Evolutionary conservation across 2,888 invertebrate species (phyloP).

Genomic region (Meiosimyza platycephala): DNA sequence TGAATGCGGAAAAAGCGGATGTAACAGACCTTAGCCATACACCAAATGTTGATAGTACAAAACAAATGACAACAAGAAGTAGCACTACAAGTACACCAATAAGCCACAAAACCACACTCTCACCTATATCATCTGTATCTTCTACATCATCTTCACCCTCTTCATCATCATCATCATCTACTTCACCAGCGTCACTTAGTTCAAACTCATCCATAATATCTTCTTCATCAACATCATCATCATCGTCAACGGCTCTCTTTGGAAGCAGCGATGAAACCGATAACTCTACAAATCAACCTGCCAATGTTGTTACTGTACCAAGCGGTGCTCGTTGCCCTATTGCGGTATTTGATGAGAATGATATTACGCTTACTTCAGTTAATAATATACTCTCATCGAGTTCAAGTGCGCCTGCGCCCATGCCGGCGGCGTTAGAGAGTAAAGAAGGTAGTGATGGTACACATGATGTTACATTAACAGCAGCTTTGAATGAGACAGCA

Average conservation of each 20-base stretch:
- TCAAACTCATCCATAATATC: slow-evolving; percentile 45
- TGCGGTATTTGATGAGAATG: slow-evolving; percentile 60
- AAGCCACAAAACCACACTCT: slow-evolving; percentile 31
- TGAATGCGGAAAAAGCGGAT: not conserved
- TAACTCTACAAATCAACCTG: slow-evolving; percentile 12
- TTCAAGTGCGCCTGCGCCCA: slow-evolving; percentile 28
- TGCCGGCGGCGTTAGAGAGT: too few relatives aligned
- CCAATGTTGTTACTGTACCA: slow-evolving; percentile 14
- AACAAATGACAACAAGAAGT: slow-evolving; percentile 2
- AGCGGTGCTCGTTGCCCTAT: slow-evolving; percentile 52
- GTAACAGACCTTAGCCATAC: slow-evolving; percentile 25
- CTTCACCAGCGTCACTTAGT: slow-evolving; percentile 49
- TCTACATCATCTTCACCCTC: slow-evolving; percentile 44
- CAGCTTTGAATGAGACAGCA: not conserved
- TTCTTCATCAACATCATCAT: slow-evolving; percentile 40
- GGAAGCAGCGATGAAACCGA: slow-evolving; percentile 32
- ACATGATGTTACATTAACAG: slow-evolving; percentile 16
- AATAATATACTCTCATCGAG: slow-evolving; percentile 44
- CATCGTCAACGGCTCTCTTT: slow-evolving; percentile 42
- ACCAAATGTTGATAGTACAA: slow-evolving; percentile 34
- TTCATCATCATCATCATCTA: slow-evolving; percentile 47
- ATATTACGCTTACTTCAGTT: slow-evolving; percentile 58
- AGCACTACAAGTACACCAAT: slow-evolving; percentile 32
- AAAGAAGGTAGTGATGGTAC: too few relatives aligned
- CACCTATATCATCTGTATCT: slow-evolving; percentile 36